phyloP scores from a whole-genome alignment of 2,888 invertebrate genomes.

The Monoplex corrugatus region DNA sequence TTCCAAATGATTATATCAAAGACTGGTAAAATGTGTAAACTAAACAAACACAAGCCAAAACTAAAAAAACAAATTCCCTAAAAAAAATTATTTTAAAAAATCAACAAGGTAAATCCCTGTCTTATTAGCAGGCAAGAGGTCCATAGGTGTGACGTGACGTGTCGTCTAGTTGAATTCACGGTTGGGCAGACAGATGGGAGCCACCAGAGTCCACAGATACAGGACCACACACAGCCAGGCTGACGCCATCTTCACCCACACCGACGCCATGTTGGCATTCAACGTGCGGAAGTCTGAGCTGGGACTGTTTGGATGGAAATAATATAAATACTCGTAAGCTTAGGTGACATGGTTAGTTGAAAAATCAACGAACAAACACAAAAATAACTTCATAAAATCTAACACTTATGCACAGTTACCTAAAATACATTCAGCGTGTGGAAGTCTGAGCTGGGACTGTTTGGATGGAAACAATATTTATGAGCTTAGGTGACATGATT shows the following conservation, averaged over 20 bases:
- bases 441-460: constrained; percentile 93
- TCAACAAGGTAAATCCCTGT: no score
- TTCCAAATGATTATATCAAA: no score
- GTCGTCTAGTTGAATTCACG: constrained; percentile 87
- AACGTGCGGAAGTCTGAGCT: constrained; percentile 90
- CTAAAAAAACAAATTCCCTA: no score
- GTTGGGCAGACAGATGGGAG: constrained; percentile 92
- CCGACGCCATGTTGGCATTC: constrained; percentile 90
- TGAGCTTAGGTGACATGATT: background rate
- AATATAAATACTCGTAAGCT: background rate
- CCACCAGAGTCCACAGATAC: constrained; percentile 96
- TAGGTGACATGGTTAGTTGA: background rate
- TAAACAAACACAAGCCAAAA: no score
- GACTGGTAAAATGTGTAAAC: no score
- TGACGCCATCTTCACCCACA: constrained; percentile 99
- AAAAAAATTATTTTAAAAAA: no score
- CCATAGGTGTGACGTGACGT: no score
- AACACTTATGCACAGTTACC: no score
- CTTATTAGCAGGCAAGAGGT: background rate
- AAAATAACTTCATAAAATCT: no score
- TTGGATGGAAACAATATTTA: constrained; percentile 47
- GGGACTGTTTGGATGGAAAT: constrained; percentile 86
- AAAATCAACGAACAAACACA: background rate
- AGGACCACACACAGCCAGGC: constrained; percentile 96
- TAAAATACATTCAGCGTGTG: constrained; percentile 88